Evolutionary conservation across 2,113 vertebrate genomes (phyloP), one percentile per base, ranked within the genome.

Genomic region (Opisthocomus hoazin): DNA sequence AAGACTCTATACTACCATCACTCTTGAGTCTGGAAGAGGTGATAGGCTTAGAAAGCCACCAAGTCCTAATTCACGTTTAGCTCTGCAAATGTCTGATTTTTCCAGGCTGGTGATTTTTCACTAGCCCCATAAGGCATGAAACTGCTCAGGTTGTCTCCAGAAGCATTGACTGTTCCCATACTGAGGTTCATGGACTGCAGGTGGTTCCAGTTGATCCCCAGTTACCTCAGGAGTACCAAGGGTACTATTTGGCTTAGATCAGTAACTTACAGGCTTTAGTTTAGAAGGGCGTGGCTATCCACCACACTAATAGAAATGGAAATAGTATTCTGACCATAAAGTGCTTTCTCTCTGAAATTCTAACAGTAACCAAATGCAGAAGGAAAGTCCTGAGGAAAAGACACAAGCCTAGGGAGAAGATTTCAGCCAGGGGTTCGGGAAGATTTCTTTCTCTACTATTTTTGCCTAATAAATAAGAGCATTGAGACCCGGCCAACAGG

Each of bases 401-500:
- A 15, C 30, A 60, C 43, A 81, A 34, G 36, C 20, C 61, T 82
- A 65, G 37, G 20, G 50, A 86, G 22, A 80, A 46, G 36, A 80
- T 65, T 80, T 80, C 43, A 85, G 32, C 22, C 23, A 50, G 32
- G 10, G 4, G 8, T 11, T 50, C 0, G 0, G 11, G 17, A 2
- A 54, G 20, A 13, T 46, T 93, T 85, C 54, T 90, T 73, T 76
- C 57, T n/a, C 36, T 76, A 46, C 24, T 66, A 30, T 48, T 87
- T 86, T 85, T 90, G 12, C 36, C 58, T 54, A 43, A 78, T 18
- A 81, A 83, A 32, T 64, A 78, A 63, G 15, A 57, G 9, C 50
- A 46, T 0, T 50, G 50, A 73, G 70, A 78, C 36, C 26, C 26
- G 29, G 21, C 20, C 74, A 89, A 60, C 18, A 32, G 10, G 27